phyloP scores from a whole-genome alignment of 1,140 invertebrate species.

The Leptonema lineaticorne region DNA sequence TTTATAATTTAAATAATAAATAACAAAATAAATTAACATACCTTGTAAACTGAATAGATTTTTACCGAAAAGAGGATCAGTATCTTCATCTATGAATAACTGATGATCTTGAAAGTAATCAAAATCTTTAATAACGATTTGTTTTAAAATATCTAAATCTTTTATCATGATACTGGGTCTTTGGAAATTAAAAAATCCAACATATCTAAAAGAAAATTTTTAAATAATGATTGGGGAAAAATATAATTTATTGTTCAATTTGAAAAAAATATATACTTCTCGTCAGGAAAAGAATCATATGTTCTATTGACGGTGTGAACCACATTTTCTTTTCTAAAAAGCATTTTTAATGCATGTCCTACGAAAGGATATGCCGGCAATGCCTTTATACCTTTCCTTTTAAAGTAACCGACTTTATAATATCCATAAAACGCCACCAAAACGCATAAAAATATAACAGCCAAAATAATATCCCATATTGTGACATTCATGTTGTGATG shows the following conservation, averaged over 20 bases:
- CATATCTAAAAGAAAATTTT: conserved; percentile 31
- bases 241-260: neutral
- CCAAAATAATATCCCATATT: no score
- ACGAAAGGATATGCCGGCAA: conserved; percentile 12
- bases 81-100: conserved; percentile 45
- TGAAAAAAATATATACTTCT: conserved; percentile 1
- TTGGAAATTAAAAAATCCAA: conserved; percentile 30
- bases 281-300: conserved; percentile 4
- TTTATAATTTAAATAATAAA: neutral
- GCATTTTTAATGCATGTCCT: neutral
- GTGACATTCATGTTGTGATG: no score
- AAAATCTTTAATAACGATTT: conserved; percentile 37
- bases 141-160: conserved; percentile 37
- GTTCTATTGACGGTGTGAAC: neutral
- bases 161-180: conserved; percentile 30
- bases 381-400: neutral
- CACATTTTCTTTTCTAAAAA: conserved; percentile 4
- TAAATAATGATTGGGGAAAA: neutral
- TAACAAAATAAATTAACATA: no score
- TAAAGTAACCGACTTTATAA: neutral
- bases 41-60: conserved; percentile 58
- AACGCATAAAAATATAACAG: no score
- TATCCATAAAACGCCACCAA: neutral
- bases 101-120: conserved; percentile 37
- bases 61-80: conserved; percentile 57